These are phyloP conservation scores for Tupaia chinensis DNA, from an alignment of 2,113 vertebrate genomes.

Conservation along the genomic window DNA sequence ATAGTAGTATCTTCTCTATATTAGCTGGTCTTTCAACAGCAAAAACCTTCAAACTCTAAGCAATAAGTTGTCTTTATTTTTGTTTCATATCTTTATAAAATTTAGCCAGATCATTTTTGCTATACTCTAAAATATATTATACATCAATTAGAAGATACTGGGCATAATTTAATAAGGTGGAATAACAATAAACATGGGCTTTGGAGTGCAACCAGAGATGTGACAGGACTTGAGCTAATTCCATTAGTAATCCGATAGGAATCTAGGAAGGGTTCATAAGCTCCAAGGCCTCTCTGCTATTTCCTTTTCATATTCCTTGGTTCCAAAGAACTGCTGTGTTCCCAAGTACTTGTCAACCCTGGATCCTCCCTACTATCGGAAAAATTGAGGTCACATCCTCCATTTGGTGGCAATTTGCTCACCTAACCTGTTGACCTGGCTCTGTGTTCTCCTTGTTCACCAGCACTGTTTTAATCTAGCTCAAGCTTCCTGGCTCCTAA, in stretches of 20 bases:
- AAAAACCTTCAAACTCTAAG: slow-evolving; percentile 25
- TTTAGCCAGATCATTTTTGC: neutral
- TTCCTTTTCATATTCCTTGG: slow-evolving; percentile 3
- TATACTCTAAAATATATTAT: slow-evolving; percentile 19
- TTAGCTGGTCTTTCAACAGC: neutral
- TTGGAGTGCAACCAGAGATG: slow-evolving; percentile 25
- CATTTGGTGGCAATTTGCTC: slow-evolving; percentile 66
- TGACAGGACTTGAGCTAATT: slow-evolving; percentile 34
- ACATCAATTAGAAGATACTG: slow-evolving; percentile 9
- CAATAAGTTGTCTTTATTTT: neutral
- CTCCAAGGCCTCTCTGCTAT: neutral
- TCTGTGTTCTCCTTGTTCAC: neutral
- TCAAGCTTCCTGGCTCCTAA: slow-evolving; percentile 51
- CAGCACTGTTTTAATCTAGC: slow-evolving; percentile 55
- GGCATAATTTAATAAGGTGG: slow-evolving; percentile 46
- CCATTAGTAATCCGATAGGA: slow-evolving; percentile 26
- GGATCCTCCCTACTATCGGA: slow-evolving; percentile 18
- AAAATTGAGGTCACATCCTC: slow-evolving; percentile 71
- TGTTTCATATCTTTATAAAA: slow-evolving; percentile 27
- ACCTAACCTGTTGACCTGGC: slow-evolving; percentile 62
- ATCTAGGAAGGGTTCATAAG: slow-evolving; percentile 24
- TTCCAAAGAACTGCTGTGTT: slow-evolving; percentile 55
- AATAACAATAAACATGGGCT: neutral
- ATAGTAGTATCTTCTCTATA: neutral
- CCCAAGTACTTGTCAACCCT: slow-evolving; percentile 41